These are phyloP conservation scores for Phylloscopus whistleri DNA, from an alignment of 2,113 vertebrate genomes.

Conservation along the genomic window DNA sequence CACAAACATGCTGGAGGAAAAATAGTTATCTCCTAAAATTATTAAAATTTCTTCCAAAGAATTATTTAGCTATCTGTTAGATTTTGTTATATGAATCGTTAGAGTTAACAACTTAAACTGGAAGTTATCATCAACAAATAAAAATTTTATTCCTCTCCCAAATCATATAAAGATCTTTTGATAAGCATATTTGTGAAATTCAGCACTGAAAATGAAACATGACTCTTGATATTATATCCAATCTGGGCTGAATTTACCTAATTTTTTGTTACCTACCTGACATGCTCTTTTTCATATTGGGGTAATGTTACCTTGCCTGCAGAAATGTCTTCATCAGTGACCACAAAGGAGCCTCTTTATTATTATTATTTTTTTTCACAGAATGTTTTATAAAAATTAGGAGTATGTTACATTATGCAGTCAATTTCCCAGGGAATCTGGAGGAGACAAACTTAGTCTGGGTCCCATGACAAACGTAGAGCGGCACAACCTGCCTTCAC, in stretches of 20 bases:
- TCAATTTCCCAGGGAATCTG: neutral
- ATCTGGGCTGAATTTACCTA: slow-evolving; percentile 7
- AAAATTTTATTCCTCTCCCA: neutral
- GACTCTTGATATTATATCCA: neutral
- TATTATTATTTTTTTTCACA: neutral
- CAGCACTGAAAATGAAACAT: neutral
- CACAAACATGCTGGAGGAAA: neutral
- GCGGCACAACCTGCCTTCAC: neutral
- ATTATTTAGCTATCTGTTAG: neutral
- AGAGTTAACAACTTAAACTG: neutral
- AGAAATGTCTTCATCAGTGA: neutral
- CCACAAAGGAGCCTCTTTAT: neutral
- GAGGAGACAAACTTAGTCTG: neutral
- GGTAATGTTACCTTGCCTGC: neutral
- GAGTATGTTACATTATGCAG: accelerated
- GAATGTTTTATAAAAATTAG: neutral
- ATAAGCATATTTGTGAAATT: neutral
- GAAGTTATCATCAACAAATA: neutral
- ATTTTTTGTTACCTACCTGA: neutral
- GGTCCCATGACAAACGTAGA: neutral
- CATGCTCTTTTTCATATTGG: neutral
- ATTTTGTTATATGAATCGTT: neutral
- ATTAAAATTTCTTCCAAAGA: neutral
- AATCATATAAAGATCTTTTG: neutral
- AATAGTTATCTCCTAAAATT: neutral